Evolutionary conservation across 1,140 invertebrate species (phyloP).

Genomic region (Bombus superbus): DNA sequence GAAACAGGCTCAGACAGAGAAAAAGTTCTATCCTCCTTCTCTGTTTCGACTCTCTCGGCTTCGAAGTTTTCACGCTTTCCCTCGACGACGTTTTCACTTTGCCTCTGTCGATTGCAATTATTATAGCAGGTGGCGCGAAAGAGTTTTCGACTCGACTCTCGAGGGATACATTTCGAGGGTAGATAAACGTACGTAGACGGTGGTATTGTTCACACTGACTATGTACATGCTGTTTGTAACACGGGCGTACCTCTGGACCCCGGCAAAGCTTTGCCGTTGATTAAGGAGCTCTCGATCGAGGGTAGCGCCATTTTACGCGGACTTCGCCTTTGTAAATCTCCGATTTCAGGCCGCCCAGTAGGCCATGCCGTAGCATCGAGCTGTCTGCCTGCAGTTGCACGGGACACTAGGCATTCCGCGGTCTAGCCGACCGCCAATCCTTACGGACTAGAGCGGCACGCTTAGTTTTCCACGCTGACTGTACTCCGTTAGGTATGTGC

Average conservation of each 20-base stretch:
- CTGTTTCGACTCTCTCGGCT: conserved; percentile 18
- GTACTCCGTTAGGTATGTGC: conserved; percentile 54
- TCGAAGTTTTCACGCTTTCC: conserved; percentile 66
- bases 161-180: conserved; percentile 30
- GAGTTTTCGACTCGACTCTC: conserved; percentile 47
- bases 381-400: conserved; percentile 57
- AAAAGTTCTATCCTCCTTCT: conserved; percentile 43
- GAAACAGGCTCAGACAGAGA: conserved; percentile 10
- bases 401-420: conserved; percentile 67
- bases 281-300: conserved; percentile 67
- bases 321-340: conserved; percentile 32
- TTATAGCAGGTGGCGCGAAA: conserved; percentile 62
- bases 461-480: conserved; percentile 56
- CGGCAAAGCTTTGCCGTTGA: conserved; percentile 63
- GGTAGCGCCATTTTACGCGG: conserved; percentile 71
- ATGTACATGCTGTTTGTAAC: conserved; percentile 55
- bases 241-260: conserved; percentile 69
- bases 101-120: conserved; percentile 49
- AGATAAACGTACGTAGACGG: conserved; percentile 50
- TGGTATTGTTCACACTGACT: conserved; percentile 44
- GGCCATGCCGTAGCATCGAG: conserved; percentile 66
- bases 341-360: conserved; percentile 58
- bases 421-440: conserved; percentile 46
- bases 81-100: conserved; percentile 59
- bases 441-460: not conserved